A percentile compares a stretch with the other conserved stretches of the same genome.
phyloP scores from a whole-genome alignment of 2,113 vertebrate species.

The Cyphomyrus discorhynchus region DNA sequence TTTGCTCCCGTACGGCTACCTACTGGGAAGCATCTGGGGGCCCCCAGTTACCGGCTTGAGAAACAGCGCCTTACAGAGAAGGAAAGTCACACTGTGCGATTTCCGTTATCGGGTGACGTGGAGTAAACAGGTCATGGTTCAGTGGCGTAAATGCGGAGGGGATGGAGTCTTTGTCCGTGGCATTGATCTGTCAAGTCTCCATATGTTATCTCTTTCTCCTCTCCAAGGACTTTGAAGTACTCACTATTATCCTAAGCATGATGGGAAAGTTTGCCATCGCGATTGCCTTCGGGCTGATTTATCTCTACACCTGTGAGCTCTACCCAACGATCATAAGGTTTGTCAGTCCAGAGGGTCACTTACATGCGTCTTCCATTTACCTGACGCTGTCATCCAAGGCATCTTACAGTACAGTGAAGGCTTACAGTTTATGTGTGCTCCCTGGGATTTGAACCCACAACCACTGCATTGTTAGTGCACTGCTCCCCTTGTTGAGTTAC shows the following conservation, averaged over 20 bases:
- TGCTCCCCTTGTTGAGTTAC: neutral
- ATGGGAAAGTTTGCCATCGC: constrained; percentile 80
- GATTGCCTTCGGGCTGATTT: constrained; percentile 81
- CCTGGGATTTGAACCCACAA: neutral
- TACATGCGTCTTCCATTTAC: neutral
- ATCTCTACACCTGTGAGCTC: constrained; percentile 86
- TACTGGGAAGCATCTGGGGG: neutral
- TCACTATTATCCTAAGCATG: constrained; percentile 67
- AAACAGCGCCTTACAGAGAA: neutral
- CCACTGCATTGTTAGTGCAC: neutral
- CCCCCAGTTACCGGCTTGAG: neutral
- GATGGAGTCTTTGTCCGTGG: neutral
- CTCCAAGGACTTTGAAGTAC: constrained; percentile 49
- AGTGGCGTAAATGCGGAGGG: neutral
- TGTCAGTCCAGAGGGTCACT: neutral
- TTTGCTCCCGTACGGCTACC: neutral
- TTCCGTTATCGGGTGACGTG: neutral
- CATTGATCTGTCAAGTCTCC: neutral
- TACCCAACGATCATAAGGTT: constrained; percentile 86
- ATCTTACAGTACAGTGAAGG: neutral
- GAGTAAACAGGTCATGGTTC: neutral
- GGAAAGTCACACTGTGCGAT: neutral
- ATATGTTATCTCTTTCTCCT: neutral
- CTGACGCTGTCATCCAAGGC: neutral
- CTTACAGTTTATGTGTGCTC: neutral